Base-by-base conservation (phyloP, 2,797 vertebrate genomes). In the Fistularia commersonii region DNA sequence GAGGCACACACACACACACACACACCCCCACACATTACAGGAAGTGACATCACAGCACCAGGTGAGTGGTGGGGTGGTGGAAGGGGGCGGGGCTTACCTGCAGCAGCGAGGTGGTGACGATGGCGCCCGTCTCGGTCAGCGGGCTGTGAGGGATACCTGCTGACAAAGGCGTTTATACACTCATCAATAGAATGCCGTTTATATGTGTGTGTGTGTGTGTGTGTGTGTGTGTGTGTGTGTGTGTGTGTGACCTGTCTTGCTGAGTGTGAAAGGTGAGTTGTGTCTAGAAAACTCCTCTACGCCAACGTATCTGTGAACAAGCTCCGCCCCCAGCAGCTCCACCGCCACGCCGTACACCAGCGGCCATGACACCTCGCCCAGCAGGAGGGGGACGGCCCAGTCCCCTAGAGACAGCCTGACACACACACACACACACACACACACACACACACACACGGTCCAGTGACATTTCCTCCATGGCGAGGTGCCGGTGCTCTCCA, bases 91-190 rank as follows among this genome's bases (percentile, higher is more conserved):
- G 31, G 13, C 1, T 55, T 45, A 88, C 87, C 84, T 88, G 88
- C 9, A 89, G 65, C 46, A 89, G 35, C 46, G 84, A 84, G 1
- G 83, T 50, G 8, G 81, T 77, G 34, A 89, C 64, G 23, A 88
- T 80, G 44, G 87, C 84, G 32, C 88, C 88, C 0, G 84, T 86
- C 61, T 86, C 81, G 11, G 79, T 72, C 8, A 88, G 76, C 0
- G 88, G 88, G 57, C 82, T 88, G 64, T 88, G 87, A 63, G 88
- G 88, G 36, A 76, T 58, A 45, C 87, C 88, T 89, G 47, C 7
- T 8, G 41, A 2, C n/a, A n/a, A n/a, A n/a, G n/a, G n/a, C n/a
- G n/a, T n/a, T n/a, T n/a, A n/a, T n/a, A n/a, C n/a, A n/a, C n/a
- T n/a, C n/a, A n/a, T n/a, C n/a, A n/a, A n/a, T n/a, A n/a, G n/a